A percentile compares a stretch with the other conserved stretches of the same genome.
Conservation (phyloP, 2,888 invertebrate genomes). For the Dyspetes luteomarginatus region DNA sequence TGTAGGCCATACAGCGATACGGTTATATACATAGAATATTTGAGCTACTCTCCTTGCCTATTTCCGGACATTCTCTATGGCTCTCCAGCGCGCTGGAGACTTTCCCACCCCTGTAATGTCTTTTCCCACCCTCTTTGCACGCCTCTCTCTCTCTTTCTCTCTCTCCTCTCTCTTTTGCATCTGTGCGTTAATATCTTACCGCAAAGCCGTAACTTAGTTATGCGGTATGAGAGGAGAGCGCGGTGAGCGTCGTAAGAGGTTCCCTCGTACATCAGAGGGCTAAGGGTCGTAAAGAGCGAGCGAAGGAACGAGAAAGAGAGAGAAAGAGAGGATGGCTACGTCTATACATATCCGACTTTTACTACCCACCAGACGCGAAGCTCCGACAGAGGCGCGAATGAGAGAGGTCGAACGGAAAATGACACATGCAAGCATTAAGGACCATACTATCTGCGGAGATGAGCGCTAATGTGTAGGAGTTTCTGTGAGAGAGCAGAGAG, state of each 20-base stretch:
- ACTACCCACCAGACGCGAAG: conserved; percentile 4
- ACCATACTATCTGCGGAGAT: no score
- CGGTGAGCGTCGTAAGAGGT: conserved; percentile 43
- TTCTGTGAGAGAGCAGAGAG: no score
- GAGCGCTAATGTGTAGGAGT: no score
- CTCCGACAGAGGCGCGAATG: background rate
- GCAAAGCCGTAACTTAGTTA: conserved; percentile 57
- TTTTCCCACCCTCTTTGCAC: conserved; percentile 2
- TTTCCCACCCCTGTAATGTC: conserved; percentile 5
- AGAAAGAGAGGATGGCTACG: background rate
- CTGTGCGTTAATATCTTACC: conserved; percentile 61
- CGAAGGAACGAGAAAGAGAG: conserved; percentile 23
- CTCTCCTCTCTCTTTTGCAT: conserved; percentile 29
- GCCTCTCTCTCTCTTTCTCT: conserved; percentile 14
- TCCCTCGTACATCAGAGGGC: conserved; percentile 37
- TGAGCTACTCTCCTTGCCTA: conserved; percentile 34
- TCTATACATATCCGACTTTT: conserved; percentile 2
- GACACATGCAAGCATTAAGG: conserved; percentile 4
- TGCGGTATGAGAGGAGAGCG: conserved; percentile 30
- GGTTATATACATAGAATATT: background rate
- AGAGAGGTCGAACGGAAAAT: conserved; percentile 10
- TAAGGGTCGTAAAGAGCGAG: conserved; percentile 32
- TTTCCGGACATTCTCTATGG: conserved; percentile 42
- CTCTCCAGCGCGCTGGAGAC: background rate
- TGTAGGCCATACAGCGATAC: background rate